phyloP scores from a whole-genome alignment of 2,888 invertebrate species.

The Leptinotarsa tumamoca region DNA sequence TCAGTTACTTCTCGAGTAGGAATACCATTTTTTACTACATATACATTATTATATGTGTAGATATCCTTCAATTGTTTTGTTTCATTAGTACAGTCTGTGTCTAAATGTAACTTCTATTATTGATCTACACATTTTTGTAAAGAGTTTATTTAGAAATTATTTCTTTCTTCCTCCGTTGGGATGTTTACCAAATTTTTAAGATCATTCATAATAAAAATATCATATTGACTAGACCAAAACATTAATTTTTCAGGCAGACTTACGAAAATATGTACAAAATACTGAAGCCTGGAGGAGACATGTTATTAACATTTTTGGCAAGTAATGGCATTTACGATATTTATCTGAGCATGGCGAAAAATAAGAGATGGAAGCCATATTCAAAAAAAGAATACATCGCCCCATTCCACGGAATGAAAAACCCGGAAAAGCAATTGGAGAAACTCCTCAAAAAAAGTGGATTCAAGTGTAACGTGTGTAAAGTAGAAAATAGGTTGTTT shows the following conservation, averaged over 20 bases:
- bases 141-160: too few relatives aligned
- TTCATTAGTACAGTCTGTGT: too few relatives aligned
- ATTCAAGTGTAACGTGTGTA: slow-evolving; percentile 73
- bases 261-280: slow-evolving; percentile 75
- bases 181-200: too few relatives aligned
- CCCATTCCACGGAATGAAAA: slow-evolving; percentile 74
- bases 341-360: slow-evolving; percentile 73
- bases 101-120: too few relatives aligned
- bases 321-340: slow-evolving; percentile 78
- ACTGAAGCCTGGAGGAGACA: slow-evolving; percentile 76
- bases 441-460: slow-evolving; percentile 72
- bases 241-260: slow-evolving; percentile 69
- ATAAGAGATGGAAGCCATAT: slow-evolving; percentile 72
- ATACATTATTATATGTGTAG: too few relatives aligned
- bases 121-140: too few relatives aligned
- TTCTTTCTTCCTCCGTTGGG: too few relatives aligned
- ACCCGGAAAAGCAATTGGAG: slow-evolving; percentile 70
- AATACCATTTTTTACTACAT: too few relatives aligned
- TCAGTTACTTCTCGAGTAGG: too few relatives aligned
- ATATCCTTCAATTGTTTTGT: too few relatives aligned
- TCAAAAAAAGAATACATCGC: slow-evolving; percentile 77
- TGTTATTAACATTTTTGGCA: slow-evolving; percentile 77
- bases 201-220: not conserved
- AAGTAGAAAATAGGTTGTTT: slow-evolving; percentile 70
- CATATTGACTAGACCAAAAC: not conserved